Evolutionary conservation across 2,113 vertebrate species (phyloP).

Genomic region (Crotalus helleri): DNA sequence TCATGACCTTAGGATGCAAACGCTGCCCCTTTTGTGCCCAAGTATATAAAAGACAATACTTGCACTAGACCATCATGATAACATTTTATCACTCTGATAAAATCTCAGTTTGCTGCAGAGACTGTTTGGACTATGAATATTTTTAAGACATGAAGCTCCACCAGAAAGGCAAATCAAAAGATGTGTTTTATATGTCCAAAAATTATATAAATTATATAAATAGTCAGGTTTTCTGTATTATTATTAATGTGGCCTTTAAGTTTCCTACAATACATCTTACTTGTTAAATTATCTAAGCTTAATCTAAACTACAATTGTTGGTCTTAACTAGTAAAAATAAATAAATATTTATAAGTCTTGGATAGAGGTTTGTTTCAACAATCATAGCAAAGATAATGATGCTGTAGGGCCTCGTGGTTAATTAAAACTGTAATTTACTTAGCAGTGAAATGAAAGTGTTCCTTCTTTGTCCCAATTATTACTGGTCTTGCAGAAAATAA

Average conservation of each 20-base stretch:
- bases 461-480: slow-evolving; percentile 27
- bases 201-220: too few relatives aligned
- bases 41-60: too few relatives aligned
- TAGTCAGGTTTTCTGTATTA: neutral
- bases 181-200: too few relatives aligned
- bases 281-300: neutral
- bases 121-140: neutral
- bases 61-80: too few relatives aligned
- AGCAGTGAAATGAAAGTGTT: neutral
- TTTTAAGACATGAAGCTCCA: neutral
- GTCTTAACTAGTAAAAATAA: neutral
- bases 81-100: too few relatives aligned
- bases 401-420: neutral
- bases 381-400: neutral
- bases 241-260: neutral
- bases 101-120: too few relatives aligned
- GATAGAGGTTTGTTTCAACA: neutral
- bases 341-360: neutral
- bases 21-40: too few relatives aligned
- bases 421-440: neutral
- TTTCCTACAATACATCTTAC: neutral
- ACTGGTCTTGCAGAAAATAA: neutral
- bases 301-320: neutral
- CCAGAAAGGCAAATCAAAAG: neutral
- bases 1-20: too few relatives aligned